A percentile compares a stretch with the other conserved stretches of the same genome.
These are phyloP conservation scores for Dipodomys spectabilis DNA, from an alignment of 2,113 vertebrate genomes.

Conservation along the genomic window DNA sequence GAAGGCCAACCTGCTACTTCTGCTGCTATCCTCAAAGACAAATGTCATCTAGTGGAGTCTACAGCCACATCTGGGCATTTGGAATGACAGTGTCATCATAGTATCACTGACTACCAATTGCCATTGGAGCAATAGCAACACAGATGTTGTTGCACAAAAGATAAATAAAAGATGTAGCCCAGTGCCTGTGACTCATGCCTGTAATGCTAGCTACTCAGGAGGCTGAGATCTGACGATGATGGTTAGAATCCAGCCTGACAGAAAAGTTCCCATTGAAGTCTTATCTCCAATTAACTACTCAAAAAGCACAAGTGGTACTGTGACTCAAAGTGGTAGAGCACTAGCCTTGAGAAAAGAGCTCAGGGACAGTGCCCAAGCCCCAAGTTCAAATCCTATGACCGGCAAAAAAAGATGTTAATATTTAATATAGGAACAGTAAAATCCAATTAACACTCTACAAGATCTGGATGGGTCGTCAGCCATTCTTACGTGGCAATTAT, in stretches of 20 bases:
- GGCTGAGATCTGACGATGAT: too few relatives aligned
- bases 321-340: too few relatives aligned
- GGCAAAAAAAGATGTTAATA: neutral
- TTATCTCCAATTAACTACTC: too few relatives aligned
- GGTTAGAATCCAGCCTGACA: too few relatives aligned
- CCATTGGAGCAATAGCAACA: neutral
- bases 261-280: too few relatives aligned
- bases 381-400: too few relatives aligned
- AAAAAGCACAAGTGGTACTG: too few relatives aligned
- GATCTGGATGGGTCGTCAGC: neutral
- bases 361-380: too few relatives aligned
- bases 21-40: neutral
- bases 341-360: too few relatives aligned
- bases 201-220: too few relatives aligned
- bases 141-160: neutral
- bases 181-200: too few relatives aligned
- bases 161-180: neutral
- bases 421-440: neutral
- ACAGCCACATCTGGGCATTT: neutral
- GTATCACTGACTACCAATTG: neutral
- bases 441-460: neutral
- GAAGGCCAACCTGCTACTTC: neutral
- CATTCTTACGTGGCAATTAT: neutral
- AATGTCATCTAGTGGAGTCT: neutral
- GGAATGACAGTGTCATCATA: neutral